Evolutionary conservation across 1,140 invertebrate genomes (phyloP).

Genomic region (Trichonephila clavata): DNA sequence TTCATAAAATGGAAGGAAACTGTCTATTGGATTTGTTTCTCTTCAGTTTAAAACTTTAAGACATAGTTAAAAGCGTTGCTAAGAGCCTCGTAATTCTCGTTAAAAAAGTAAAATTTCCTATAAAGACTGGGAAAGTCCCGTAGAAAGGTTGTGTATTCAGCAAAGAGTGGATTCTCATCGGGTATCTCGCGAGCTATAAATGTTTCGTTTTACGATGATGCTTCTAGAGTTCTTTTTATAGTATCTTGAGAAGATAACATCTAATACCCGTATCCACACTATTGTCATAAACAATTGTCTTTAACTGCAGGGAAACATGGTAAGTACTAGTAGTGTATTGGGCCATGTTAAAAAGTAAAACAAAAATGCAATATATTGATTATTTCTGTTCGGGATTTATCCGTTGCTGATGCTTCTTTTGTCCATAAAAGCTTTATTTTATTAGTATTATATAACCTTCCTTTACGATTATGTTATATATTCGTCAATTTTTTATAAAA

Average conservation of each 20-base stretch:
- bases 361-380: slow-evolving; percentile 23
- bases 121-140: slow-evolving; percentile 2
- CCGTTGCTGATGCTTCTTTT: not conserved
- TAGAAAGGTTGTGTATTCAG: slow-evolving; percentile 22
- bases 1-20: not conserved
- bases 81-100: not conserved
- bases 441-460: too few relatives aligned
- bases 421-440: too few relatives aligned
- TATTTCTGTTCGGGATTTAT: not conserved
- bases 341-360: not conserved
- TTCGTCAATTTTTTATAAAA: too few relatives aligned
- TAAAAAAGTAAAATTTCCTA: not conserved
- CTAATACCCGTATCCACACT: slow-evolving; percentile 10
- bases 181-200: slow-evolving; percentile 54
- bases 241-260: slow-evolving; percentile 5
- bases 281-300: slow-evolving; percentile 3
- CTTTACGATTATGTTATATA: too few relatives aligned
- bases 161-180: not conserved
- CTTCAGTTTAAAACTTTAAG: not conserved
- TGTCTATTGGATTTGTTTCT: not conserved
- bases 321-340: not conserved
- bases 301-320: not conserved
- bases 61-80: not conserved
- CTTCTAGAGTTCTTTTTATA: not conserved
- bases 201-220: slow-evolving; percentile 43